Conservation (phyloP, 2,888 invertebrate species). For the Ophioninae sp. region DNA sequence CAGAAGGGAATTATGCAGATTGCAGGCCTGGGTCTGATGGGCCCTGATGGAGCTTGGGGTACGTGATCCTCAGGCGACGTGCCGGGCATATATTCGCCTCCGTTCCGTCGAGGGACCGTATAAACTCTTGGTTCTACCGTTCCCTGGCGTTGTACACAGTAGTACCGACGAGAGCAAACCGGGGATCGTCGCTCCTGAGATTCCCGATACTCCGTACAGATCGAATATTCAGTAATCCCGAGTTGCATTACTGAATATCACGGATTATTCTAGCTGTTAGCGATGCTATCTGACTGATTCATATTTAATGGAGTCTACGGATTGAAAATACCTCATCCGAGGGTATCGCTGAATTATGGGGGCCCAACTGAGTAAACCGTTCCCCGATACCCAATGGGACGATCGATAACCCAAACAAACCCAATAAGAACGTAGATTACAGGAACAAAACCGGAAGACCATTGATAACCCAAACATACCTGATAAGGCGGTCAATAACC, state of each 20-base stretch:
- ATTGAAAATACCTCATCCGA: neutral
- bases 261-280: conserved; percentile 24
- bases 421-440: too few relatives aligned
- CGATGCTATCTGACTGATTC: conserved; percentile 54
- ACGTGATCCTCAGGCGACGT: conserved; percentile 72
- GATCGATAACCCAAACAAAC: conserved; percentile 2
- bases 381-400: neutral
- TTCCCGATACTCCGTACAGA: conserved; percentile 1
- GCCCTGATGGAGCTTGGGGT: conserved; percentile 73
- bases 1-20: conserved; percentile 80
- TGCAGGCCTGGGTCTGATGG: conserved; percentile 79
- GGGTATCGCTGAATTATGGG: neutral
- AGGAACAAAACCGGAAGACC: too few relatives aligned
- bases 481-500: neutral
- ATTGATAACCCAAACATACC: conserved; percentile 9
- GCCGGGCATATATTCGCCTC: conserved; percentile 70
- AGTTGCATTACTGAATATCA: conserved; percentile 29
- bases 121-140: conserved; percentile 30
- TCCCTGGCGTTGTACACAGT: conserved; percentile 18
- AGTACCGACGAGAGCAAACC: conserved; percentile 5
- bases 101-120: conserved; percentile 31
- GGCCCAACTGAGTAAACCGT: neutral
- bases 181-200: conserved; percentile 14
- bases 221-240: neutral
- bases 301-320: conserved; percentile 39